Conservation (phyloP, 2,888 invertebrate species). For the Resseliella maxima region DNA sequence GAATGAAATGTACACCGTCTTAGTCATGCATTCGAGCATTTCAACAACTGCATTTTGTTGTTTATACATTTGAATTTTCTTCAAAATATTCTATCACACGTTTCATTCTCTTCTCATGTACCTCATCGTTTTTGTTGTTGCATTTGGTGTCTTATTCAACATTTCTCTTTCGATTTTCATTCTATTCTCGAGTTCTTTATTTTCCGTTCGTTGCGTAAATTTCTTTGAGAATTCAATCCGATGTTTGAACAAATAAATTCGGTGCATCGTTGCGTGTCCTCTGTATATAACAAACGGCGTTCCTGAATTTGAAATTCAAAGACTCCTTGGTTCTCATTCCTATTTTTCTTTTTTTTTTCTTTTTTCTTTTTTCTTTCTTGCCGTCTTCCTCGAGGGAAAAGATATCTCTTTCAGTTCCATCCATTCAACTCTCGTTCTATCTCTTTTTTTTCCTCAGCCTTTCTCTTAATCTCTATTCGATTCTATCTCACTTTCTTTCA, state of each 20-base stretch:
- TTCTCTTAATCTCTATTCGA: no score
- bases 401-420: no score
- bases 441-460: no score
- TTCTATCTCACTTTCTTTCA: not conserved
- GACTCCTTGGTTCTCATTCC: not conserved
- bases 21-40: constrained; percentile 8
- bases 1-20: constrained; percentile 8
- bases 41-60: constrained; percentile 28
- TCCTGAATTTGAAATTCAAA: constrained; percentile 1
- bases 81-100: not conserved
- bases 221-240: constrained; percentile 48
- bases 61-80: constrained; percentile 8
- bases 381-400: no score
- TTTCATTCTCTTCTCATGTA: not conserved
- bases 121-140: not conserved
- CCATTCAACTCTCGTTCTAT: no score
- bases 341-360: no score
- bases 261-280: constrained; percentile 34
- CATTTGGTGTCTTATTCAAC: not conserved
- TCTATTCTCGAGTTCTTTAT: not conserved
- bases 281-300: not conserved
- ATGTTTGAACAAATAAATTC: constrained; percentile 32
- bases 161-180: not conserved
- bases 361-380: not conserved
- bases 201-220: not conserved